Evolutionary conservation across 2,888 invertebrate species (phyloP).

Genomic region (Candidula unifasciata): DNA sequence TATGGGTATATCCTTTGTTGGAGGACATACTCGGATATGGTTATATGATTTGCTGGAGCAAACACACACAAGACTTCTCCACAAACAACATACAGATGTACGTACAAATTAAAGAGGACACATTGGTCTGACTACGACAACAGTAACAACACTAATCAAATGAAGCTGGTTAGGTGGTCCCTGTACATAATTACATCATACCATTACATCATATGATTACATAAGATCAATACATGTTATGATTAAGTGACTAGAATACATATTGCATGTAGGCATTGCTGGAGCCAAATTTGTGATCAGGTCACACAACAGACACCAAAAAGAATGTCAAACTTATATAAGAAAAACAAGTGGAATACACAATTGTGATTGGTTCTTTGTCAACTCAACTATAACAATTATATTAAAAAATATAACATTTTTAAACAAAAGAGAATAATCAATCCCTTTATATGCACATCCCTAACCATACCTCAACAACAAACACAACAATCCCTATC

Average conservation of each 20-base stretch:
- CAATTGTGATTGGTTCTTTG: not conserved
- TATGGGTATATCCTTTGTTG: too few relatives aligned
- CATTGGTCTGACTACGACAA: too few relatives aligned
- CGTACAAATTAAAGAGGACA: too few relatives aligned
- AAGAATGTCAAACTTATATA: not conserved
- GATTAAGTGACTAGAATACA: conserved; percentile 16
- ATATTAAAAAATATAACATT: not conserved
- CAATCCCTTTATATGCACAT: too few relatives aligned
- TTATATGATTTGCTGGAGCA: too few relatives aligned
- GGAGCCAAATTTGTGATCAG: not conserved
- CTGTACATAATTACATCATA: conserved; percentile 4
- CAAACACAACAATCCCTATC: too few relatives aligned
- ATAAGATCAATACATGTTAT: too few relatives aligned
- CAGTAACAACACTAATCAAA: too few relatives aligned
- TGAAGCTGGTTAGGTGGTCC: conserved; percentile 1
- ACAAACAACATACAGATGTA: not conserved
- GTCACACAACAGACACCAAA: not conserved
- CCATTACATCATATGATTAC: too few relatives aligned
- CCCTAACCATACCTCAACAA: too few relatives aligned
- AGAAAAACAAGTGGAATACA: not conserved
- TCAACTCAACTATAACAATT: not conserved
- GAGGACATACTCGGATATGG: too few relatives aligned
- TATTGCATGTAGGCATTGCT: conserved; percentile 23
- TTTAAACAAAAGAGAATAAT: not conserved
- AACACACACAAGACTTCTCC: not conserved